Evolutionary conservation across 1,140 invertebrate species (phyloP), one percentile per base, ranked within the genome.

Genomic region (Carposina sasakii): DNA sequence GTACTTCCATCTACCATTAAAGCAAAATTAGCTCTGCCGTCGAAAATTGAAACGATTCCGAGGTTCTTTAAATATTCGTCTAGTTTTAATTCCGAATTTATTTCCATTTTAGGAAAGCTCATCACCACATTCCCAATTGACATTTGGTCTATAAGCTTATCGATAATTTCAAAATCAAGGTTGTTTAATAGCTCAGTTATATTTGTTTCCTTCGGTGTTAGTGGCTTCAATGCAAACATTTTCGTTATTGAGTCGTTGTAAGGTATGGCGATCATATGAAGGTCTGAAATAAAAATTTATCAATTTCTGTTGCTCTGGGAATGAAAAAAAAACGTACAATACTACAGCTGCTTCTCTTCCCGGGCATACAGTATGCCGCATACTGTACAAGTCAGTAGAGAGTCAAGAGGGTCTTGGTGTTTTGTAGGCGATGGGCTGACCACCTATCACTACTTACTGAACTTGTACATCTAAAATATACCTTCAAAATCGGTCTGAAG

Each of bases 221-320:
- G 78, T 1, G 94, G 93, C 45, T 93, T 85, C 1, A 95, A 57
- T 0, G 92, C 79, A 47, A 93, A 92, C 89, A 96, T 91, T 1
- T 87, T 87, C 0, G 87, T 87, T 44, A 86, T 71, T 20, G 83
- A 83, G 5, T 90, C 90, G 67, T 92, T 90, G 66, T 95, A 96
- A 0, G 93, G 92, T 2, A 96, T 69, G 3, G 88, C 90, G 37
- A 94, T 61, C 48, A 94, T 90, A 55, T 91, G 87, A 40, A 88
- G 86, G 39, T 84, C 87, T 48, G 89, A 59, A 51, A 74, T 28
- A 9, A 48, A 42, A 49, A 48, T 16, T n/a, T n/a, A n/a, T n/a
- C n/a, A n/a, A n/a, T n/a, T n/a, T n/a, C n/a, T n/a, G n/a, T n/a
- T n/a, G n/a, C n/a, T n/a, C n/a, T n/a, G n/a, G n/a, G n/a, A n/a